phyloP scores from a whole-genome alignment of 2,797 vertebrate species.

The Pipistrellus nathusii region DNA sequence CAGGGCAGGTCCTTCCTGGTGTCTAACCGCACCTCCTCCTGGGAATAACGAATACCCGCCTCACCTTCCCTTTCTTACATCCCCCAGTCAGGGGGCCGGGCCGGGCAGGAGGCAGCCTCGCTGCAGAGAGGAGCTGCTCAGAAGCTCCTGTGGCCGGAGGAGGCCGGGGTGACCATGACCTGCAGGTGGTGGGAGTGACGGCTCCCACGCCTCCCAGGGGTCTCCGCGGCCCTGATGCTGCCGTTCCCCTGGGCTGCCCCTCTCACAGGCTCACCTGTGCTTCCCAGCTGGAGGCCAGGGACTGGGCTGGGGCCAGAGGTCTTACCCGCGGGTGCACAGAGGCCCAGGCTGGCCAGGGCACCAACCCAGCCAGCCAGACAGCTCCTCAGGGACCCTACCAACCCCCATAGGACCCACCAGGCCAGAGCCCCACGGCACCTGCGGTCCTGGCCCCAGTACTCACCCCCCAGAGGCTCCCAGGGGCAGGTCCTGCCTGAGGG shows the following conservation, averaged over 20 bases:
- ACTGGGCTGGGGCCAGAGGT: neutral
- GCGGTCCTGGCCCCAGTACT: slow-evolving; percentile 41
- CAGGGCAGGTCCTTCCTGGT: neutral
- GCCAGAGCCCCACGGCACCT: neutral
- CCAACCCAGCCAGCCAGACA: neutral
- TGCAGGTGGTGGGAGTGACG: neutral
- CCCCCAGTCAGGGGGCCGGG: neutral
- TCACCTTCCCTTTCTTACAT: neutral
- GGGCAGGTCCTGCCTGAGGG: slow-evolving; percentile 63
- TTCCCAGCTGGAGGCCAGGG: neutral
- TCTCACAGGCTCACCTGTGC: neutral
- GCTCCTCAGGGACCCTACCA: neutral
- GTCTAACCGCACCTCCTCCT: neutral
- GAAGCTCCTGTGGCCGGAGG: neutral
- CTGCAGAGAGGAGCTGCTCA: neutral
- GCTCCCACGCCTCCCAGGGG: neutral
- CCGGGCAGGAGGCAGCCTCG: neutral
- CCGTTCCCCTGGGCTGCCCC: neutral
- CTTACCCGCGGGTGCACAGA: neutral
- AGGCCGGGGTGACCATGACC: neutral
- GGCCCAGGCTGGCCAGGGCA: neutral
- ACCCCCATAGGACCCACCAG: neutral
- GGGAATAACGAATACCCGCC: neutral
- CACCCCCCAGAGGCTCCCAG: slow-evolving; percentile 46
- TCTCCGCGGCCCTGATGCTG: neutral